A percentile compares a stretch with the other conserved stretches of the same genome.
phyloP scores from a whole-genome alignment of 2,797 vertebrate species.

The Enteromius treurensis region DNA sequence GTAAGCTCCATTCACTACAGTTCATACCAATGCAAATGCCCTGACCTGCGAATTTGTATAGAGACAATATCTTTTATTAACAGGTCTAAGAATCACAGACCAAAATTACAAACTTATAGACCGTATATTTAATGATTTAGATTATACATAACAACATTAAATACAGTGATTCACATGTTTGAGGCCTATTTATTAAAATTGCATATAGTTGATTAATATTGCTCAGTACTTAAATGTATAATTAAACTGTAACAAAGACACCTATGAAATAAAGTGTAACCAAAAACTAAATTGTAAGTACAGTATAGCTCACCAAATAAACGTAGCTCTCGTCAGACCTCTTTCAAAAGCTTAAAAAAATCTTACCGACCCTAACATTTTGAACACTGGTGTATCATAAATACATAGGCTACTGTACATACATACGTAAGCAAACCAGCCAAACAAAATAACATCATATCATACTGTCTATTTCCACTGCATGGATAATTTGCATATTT shows the following conservation, averaged over 20 bases:
- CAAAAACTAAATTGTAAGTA: background rate
- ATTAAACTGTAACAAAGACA: background rate
- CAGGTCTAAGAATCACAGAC: background rate
- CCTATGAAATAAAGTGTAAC: background rate
- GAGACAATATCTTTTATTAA: background rate
- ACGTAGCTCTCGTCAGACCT: background rate
- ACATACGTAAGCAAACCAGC: background rate
- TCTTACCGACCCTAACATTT: background rate
- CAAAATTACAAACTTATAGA: background rate
- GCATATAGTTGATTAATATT: background rate
- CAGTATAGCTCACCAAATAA: background rate
- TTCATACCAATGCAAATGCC: background rate
- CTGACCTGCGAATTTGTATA: background rate
- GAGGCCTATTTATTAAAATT: background rate
- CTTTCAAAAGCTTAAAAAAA: background rate
- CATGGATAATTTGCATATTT: background rate
- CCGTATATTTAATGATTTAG: background rate
- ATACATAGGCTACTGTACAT: background rate
- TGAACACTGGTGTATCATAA: background rate
- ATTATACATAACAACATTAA: background rate
- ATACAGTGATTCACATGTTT: background rate
- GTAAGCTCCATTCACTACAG: background rate
- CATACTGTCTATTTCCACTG: background rate
- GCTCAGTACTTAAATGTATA: background rate
- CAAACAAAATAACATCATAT: background rate